Conservation (phyloP, 2,797 vertebrate genomes). For the Lerista edwardsae region DNA sequence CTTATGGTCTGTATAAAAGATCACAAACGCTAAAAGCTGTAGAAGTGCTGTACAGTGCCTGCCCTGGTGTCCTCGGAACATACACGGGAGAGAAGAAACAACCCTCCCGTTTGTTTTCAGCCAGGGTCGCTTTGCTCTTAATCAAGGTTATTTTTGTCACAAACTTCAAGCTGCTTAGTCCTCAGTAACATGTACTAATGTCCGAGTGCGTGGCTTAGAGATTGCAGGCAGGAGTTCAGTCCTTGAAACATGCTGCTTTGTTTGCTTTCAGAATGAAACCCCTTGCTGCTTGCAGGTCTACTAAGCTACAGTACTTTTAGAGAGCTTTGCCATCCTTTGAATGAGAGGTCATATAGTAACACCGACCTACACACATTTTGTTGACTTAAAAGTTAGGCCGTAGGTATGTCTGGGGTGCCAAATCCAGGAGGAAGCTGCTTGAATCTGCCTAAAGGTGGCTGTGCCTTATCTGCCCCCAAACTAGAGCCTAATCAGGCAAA, state of each 20-base stretch:
- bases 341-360: constrained; percentile 44
- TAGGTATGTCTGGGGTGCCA: no score
- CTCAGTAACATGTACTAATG: neutral
- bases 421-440: no score
- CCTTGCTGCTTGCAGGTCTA: neutral
- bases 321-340: constrained; percentile 68
- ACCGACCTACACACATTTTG: no score
- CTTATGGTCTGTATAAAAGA: neutral
- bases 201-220: neutral
- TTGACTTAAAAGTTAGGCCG: no score
- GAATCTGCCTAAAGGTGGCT: no score
- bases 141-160: neutral
- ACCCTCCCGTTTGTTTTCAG: neutral
- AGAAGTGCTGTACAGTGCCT: constrained; percentile 30
- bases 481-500: no score
- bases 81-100: constrained; percentile 18
- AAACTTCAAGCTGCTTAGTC: constrained; percentile 1
- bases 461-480: no score
- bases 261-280: neutral
- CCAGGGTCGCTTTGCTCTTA: neutral
- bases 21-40: neutral
- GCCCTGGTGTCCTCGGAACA: neutral
- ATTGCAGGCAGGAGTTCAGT: neutral
- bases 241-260: neutral
- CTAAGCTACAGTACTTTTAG: constrained; percentile 64